Percentiles rank a stretch among this genome's conserved stretches.
These are phyloP conservation scores for Toxotes lorentzi DNA, from an alignment of 2,797 vertebrate genomes.

Conservation along the genomic window DNA sequence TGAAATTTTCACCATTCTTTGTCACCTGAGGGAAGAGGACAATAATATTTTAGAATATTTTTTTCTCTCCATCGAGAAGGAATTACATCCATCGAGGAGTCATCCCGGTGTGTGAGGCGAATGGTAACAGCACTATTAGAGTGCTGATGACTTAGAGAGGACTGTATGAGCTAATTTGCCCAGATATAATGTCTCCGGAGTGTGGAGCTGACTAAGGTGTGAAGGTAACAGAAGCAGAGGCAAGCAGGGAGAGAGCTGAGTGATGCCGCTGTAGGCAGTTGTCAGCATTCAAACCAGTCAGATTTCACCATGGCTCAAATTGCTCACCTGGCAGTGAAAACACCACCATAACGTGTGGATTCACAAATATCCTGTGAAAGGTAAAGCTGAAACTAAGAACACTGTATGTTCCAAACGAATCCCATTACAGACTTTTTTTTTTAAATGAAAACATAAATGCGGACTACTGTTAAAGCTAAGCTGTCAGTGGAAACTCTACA, in stretches of 20 bases:
- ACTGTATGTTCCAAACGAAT: too few relatives aligned
- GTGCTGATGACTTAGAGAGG: slow-evolving; percentile 62
- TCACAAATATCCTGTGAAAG: not conserved
- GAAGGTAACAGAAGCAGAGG: not conserved
- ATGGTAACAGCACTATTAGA: slow-evolving; percentile 58
- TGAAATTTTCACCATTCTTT: slow-evolving; percentile 22
- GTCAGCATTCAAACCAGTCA: slow-evolving; percentile 5
- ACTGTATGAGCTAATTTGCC: slow-evolving; percentile 47
- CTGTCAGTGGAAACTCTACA: too few relatives aligned
- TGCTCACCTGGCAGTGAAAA: slow-evolving; percentile 4
- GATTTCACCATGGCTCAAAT: not conserved
- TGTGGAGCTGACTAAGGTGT: not conserved
- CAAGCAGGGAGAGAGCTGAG: not conserved
- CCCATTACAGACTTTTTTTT: not conserved
- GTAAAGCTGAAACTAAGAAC: not conserved
- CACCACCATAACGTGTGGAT: not conserved
- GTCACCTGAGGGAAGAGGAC: slow-evolving; percentile 45
- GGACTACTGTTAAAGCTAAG: not conserved
- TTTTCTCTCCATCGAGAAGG: slow-evolving; percentile 32
- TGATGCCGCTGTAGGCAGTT: slow-evolving; percentile 33
- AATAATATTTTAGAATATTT: slow-evolving; percentile 45
- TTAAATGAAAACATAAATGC: not conserved
- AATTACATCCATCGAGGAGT: slow-evolving; percentile 38
- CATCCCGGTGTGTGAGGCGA: slow-evolving; percentile 37
- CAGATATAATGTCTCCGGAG: slow-evolving; percentile 33